phyloP scores from a whole-genome alignment of 64 coral and sea anemone genomes.

The Montipora capricornis region DNA sequence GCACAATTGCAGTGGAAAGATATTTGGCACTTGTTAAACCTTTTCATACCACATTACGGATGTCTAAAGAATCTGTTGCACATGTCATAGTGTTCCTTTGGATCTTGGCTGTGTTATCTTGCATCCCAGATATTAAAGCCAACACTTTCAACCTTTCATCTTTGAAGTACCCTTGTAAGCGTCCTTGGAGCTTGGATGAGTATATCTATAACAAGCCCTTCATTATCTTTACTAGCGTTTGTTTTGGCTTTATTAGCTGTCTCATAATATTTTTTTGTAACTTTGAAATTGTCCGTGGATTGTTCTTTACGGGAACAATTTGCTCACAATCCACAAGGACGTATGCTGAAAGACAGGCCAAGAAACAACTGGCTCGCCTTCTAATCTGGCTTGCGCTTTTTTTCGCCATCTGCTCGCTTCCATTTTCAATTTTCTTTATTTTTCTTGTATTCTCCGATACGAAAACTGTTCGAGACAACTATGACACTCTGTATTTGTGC shows the following conservation, averaged over 20 bases:
- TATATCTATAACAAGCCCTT: conserved; percentile 33
- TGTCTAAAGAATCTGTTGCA: neutral
- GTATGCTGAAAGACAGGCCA: conserved; percentile 16
- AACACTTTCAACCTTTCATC: conserved; percentile 8
- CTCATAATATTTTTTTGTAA: conserved; percentile 32
- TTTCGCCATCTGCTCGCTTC: conserved; percentile 44
- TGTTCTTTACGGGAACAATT: conserved; percentile 58
- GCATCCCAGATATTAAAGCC: conserved; percentile 40
- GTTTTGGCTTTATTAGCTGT: conserved; percentile 21
- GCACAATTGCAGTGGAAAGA: conserved; percentile 46
- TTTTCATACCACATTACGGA: neutral
- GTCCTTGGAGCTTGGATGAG: conserved; percentile 40
- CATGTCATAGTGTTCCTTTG: conserved; percentile 15
- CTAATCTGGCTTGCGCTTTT: conserved; percentile 12
- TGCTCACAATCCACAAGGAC: conserved; percentile 5
- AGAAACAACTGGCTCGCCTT: conserved; percentile 45
- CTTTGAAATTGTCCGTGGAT: conserved; percentile 44
- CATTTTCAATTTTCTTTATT: conserved; percentile 15
- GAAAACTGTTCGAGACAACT: neutral
- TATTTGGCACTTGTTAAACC: conserved; percentile 37
- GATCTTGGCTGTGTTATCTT: conserved; percentile 25
- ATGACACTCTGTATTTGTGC: neutral
- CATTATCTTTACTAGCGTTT: conserved; percentile 23
- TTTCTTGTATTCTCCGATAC: neutral
- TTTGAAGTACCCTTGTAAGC: conserved; percentile 18